Evolutionary conservation across 2,113 vertebrate genomes (phyloP), one percentile per base, ranked within the genome.

Genomic region (Miniopterus natalensis): DNA sequence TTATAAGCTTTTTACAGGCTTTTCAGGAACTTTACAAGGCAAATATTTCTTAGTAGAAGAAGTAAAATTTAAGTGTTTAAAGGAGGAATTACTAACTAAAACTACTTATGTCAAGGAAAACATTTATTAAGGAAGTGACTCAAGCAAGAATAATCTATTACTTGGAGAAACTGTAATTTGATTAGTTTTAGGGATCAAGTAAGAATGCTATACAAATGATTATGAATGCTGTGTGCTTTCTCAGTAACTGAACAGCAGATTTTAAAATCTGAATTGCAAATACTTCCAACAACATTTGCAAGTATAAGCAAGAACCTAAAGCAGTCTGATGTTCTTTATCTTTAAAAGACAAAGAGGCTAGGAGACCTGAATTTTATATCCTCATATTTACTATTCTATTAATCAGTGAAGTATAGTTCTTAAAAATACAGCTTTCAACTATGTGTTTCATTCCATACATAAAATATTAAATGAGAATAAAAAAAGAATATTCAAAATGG

Each of bases 271-370:
- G 65, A 89, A 86, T 65, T 79, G 47, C 20, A 0, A 84, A 75
- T 86, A 95, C 75, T 92, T 85, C 36, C 51, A 96, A 95, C 45
- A 84, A 83, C 9, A 77, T 84, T 11, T 97, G 17, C 23, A 95
- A 94, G 77, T 90, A 89, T 65, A 95, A 93, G 68, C 71, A 97
- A 94, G 55, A 93, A 95, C 18, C 66, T 94, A 68, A 86, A 96
- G 90, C 15, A 77, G 27, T 68, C 40, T 93, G 31, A 8, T 1
- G 0, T 74, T 97, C 47, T 75, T 92, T 55, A 71, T 84, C 88
- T 95, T 97, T 87, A 97, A 95, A 91, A 94, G 36, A 97, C 57
- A 94, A 96, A 92, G 51, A 79, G 73, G 5, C 13, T 70, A 90
- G 49, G 51, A 93, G 74, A 91, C 68, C 36, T 81, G 57, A 95